Evolutionary conservation across 2,888 invertebrate genomes (phyloP).

Genomic region (Pterobdella sp.): DNA sequence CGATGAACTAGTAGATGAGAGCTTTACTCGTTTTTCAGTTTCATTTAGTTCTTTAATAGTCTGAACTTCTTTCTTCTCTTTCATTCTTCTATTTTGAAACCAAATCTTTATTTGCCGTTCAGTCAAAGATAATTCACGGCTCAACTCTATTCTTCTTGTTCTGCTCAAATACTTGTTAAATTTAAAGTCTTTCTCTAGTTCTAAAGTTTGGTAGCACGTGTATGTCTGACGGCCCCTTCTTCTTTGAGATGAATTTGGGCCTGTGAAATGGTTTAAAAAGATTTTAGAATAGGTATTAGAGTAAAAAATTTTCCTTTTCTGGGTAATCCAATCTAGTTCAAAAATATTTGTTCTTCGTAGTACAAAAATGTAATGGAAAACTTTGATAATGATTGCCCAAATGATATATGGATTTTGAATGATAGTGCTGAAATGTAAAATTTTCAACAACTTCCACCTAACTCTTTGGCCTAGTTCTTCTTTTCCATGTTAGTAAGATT

Average conservation of each 20-base stretch:
- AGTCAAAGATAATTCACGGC: conserved; percentile 87
- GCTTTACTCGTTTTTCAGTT: conserved; percentile 28
- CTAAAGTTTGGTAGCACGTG: conserved; percentile 91
- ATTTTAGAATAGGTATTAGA: too few species aligned
- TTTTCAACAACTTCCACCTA: too few species aligned
- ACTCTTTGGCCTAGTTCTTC: too few species aligned
- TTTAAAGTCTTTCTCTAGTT: conserved; percentile 95
- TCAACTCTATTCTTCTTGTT: conserved; percentile 91
- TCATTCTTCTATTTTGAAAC: conserved; percentile 91
- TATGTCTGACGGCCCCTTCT: conserved; percentile 83
- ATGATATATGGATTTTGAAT: too few species aligned
- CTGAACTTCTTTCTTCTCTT: conserved; percentile 65
- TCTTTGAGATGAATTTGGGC: conserved; percentile 47
- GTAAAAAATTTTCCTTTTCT: too few species aligned
- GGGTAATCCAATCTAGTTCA: too few species aligned
- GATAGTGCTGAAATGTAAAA: too few species aligned
- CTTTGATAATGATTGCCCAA: too few species aligned
- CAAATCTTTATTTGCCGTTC: conserved; percentile 70
- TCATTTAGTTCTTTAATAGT: conserved; percentile 47
- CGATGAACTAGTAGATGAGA: conserved; percentile 25
- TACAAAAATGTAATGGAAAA: too few species aligned
- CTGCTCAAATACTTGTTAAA: conserved; percentile 95
- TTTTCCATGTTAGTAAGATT: too few species aligned
- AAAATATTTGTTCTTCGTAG: too few species aligned
- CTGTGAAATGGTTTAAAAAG: conserved; percentile 38